Percentiles rank a stretch among this genome's conserved stretches.
phyloP scores from a whole-genome alignment of 1,140 invertebrate species.

The Temnothorax nylanderi region DNA sequence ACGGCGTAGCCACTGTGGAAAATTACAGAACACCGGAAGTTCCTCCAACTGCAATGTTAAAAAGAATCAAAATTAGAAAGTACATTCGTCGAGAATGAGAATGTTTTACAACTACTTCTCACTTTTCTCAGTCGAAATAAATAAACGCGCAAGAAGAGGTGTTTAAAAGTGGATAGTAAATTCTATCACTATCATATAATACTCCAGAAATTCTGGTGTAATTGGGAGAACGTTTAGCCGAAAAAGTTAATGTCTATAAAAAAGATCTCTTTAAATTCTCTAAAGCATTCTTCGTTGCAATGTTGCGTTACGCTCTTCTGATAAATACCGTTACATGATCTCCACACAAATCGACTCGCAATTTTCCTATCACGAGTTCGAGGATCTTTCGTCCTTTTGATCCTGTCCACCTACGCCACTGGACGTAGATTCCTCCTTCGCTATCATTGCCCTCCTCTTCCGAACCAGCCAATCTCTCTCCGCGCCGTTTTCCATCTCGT shows the following conservation, averaged over 20 bases:
- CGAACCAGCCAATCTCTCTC: neutral
- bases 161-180: neutral
- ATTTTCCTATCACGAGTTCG: neutral
- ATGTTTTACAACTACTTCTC: neutral
- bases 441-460: neutral
- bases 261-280: neutral
- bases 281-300: too few relatives aligned
- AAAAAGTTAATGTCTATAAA: neutral
- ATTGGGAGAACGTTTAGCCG: neutral
- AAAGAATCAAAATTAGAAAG: conserved; percentile 35
- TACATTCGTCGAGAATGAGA: neutral
- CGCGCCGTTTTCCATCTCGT: neutral
- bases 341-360: neutral
- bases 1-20: conserved; percentile 56
- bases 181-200: neutral
- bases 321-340: neutral
- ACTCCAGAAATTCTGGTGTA: neutral
- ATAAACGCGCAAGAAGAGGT: neutral
- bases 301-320: neutral
- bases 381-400: neutral
- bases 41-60: neutral
- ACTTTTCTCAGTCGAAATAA: neutral
- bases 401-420: conserved; percentile 49
- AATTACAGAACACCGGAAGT: conserved; percentile 48
- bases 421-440: neutral